Conservation (phyloP, 1,140 invertebrate species). For the Brachionus plicatilis region DNA sequence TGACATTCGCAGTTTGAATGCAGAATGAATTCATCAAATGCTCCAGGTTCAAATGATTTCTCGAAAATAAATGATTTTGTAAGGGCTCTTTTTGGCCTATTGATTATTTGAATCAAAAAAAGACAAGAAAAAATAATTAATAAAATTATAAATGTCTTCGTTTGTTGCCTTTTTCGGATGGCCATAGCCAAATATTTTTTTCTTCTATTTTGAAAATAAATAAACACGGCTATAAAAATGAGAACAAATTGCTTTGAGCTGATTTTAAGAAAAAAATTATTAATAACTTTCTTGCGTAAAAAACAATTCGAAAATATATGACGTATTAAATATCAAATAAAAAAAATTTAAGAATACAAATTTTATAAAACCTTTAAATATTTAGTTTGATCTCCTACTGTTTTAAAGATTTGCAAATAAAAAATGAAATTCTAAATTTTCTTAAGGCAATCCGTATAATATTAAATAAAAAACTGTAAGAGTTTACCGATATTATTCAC, state of each 20-base stretch:
- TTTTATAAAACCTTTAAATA: not conserved
- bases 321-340: not conserved
- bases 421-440: not conserved
- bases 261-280: too few relatives aligned
- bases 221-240: too few relatives aligned
- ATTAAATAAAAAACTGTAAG: too few relatives aligned
- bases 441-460: not conserved
- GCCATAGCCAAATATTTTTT: not conserved
- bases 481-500: too few relatives aligned
- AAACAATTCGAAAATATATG: not conserved
- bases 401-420: not conserved
- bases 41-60: not conserved
- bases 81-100: not conserved
- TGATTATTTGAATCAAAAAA: not conserved
- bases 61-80: constrained; percentile 2
- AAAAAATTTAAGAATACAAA: not conserved
- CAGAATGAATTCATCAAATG: not conserved
- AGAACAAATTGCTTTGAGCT: too few relatives aligned
- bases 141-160: not conserved
- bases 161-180: not conserved
- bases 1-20: not conserved
- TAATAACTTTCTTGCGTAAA: not conserved
- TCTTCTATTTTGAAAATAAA: too few relatives aligned
- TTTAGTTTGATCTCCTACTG: not conserved
- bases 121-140: not conserved